Percentiles rank a stretch among this genome's conserved stretches.
Conservation (phyloP, 2,797 vertebrate genomes). For the Bucorvus abyssinicus region DNA sequence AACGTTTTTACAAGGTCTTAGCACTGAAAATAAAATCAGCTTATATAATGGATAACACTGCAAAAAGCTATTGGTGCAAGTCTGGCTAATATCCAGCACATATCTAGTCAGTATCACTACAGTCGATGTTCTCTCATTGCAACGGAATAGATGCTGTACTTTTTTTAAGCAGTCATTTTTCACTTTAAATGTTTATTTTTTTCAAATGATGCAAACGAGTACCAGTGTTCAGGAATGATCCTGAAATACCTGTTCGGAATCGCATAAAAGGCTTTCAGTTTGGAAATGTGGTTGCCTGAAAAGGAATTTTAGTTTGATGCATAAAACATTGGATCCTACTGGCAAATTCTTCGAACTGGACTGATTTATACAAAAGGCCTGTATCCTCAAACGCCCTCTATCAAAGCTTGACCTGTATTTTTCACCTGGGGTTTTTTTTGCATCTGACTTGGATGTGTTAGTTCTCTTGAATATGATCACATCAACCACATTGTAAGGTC, state of each 20-base stretch:
- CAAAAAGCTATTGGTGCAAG: not conserved
- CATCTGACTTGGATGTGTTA: not conserved
- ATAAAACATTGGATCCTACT: not conserved
- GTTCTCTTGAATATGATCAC: not conserved
- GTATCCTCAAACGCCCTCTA: not conserved
- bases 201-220: not conserved
- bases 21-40: not conserved
- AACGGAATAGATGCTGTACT: not conserved
- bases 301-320: not conserved
- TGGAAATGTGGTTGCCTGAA: not conserved
- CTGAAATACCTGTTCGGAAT: not conserved
- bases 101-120: not conserved
- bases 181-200: not conserved
- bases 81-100: not conserved
- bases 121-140: not conserved
- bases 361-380: not conserved
- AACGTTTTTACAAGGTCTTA: not conserved
- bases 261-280: not conserved
- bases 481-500: not conserved
- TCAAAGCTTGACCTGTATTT: not conserved
- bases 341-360: not conserved
- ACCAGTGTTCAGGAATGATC: not conserved
- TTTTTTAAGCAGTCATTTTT: not conserved
- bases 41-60: not conserved
- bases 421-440: not conserved